Evolutionary conservation across 2,797 vertebrate species (phyloP).

Genomic region (Austrolebias charrua): DNA sequence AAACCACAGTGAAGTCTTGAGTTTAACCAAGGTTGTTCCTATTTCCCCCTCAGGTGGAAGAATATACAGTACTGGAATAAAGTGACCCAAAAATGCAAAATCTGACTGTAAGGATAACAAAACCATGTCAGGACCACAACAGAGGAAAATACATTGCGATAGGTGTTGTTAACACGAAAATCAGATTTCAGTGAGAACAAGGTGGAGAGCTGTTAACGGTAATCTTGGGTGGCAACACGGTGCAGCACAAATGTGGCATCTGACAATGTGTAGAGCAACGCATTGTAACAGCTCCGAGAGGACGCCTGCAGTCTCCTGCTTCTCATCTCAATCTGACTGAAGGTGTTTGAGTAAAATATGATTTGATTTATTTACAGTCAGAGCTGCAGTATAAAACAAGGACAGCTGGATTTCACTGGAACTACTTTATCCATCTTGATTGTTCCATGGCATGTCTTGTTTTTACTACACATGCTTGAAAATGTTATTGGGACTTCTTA

Average conservation of each 20-base stretch:
- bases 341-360: constrained; percentile 18
- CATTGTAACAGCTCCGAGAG: constrained; percentile 16
- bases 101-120: background rate
- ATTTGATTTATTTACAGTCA: constrained; percentile 12
- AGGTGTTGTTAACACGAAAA: constrained; percentile 3
- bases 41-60: background rate
- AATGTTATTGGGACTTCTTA: no score
- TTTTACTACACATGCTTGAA: background rate
- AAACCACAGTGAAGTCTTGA: background rate
- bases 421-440: constrained; percentile 5
- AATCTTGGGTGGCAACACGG: background rate
- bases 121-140: background rate
- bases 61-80: background rate
- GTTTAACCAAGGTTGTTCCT: background rate
- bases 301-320: constrained; percentile 26
- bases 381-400: constrained; percentile 14
- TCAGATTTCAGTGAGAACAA: constrained; percentile 9
- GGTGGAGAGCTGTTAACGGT: background rate
- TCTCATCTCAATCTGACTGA: constrained; percentile 35
- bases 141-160: background rate
- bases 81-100: background rate
- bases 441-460: background rate
- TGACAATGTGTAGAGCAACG: constrained; percentile 19
- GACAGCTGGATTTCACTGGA: background rate
- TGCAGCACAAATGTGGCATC: constrained; percentile 11